Evolutionary conservation across 2,797 vertebrate genomes (phyloP).

Genomic region (Enteromius thamalakanensis): DNA sequence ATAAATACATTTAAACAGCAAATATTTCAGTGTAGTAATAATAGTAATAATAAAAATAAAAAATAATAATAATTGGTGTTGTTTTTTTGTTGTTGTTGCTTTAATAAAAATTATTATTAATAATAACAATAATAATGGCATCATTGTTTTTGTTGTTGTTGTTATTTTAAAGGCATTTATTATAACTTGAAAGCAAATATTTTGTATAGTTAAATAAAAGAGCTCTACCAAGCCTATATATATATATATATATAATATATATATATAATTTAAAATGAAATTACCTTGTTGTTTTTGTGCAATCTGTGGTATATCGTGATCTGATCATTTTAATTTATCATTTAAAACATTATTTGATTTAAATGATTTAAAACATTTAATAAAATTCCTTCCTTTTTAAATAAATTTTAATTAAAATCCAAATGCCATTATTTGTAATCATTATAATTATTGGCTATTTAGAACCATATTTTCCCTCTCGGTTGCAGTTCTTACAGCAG

Average conservation of each 20-base stretch:
- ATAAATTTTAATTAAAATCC: too few species aligned
- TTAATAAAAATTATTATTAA: too few species aligned
- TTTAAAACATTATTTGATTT: too few species aligned
- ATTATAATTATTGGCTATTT: not conserved
- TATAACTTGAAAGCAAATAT: not conserved
- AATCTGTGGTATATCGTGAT: too few species aligned
- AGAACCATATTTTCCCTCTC: not conserved
- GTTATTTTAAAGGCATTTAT: not conserved
- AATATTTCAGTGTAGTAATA: not conserved
- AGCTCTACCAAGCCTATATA: too few species aligned
- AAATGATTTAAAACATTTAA: not conserved
- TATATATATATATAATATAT: too few species aligned
- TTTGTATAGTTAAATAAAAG: too few species aligned
- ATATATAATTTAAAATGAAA: too few species aligned
- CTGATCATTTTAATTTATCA: too few species aligned
- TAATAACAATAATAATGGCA: not conserved
- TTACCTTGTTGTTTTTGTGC: too few species aligned
- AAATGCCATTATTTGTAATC: not conserved
- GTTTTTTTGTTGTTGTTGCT: too few species aligned
- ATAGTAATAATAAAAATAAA: not conserved
- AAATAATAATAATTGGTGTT: not conserved
- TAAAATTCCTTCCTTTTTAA: not conserved
- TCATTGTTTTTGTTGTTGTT: not conserved
- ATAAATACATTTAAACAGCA: not conserved
- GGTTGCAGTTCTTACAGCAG: constrained; percentile 5